phyloP scores from a whole-genome alignment of 2,888 invertebrate genomes.

The Apocheima hispidaria region DNA sequence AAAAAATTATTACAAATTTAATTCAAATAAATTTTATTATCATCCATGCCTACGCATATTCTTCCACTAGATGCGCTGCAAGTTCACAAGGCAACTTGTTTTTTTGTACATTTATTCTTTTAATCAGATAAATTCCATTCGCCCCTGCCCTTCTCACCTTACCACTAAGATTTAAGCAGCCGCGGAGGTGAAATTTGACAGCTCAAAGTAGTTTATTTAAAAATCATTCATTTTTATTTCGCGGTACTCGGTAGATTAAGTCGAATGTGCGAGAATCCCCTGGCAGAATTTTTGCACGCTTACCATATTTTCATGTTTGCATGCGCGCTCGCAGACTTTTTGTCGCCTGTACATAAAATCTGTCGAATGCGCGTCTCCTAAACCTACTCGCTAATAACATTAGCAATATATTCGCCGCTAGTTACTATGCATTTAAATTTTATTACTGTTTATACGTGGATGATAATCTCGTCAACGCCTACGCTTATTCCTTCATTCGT shows the following conservation, averaged over 20 bases:
- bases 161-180: too few species aligned
- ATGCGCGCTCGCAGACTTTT: not conserved
- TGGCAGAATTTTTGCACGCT: not conserved
- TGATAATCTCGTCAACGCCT: slow-evolving; percentile 28
- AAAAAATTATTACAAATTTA: too few species aligned
- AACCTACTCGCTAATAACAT: slow-evolving; percentile 12
- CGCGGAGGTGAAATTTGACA: too few species aligned
- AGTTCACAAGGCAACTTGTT: too few species aligned
- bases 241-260: not conserved
- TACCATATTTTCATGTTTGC: not conserved
- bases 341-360: not conserved
- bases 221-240: too few species aligned
- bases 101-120: too few species aligned
- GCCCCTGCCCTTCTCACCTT: too few species aligned
- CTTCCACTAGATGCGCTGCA: too few species aligned
- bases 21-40: too few species aligned
- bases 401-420: slow-evolving; percentile 8
- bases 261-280: not conserved
- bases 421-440: slow-evolving; percentile 1
- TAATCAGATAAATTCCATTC: too few species aligned
- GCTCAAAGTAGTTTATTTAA: too few species aligned
- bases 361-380: not conserved
- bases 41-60: too few species aligned
- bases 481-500: slow-evolving; percentile 33
- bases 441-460: slow-evolving; percentile 13